Percentiles rank a stretch among this genome's conserved stretches.
Evolutionary conservation across 2,797 vertebrate genomes (phyloP).

Genomic region (Cryptoblepharus egeriae): DNA sequence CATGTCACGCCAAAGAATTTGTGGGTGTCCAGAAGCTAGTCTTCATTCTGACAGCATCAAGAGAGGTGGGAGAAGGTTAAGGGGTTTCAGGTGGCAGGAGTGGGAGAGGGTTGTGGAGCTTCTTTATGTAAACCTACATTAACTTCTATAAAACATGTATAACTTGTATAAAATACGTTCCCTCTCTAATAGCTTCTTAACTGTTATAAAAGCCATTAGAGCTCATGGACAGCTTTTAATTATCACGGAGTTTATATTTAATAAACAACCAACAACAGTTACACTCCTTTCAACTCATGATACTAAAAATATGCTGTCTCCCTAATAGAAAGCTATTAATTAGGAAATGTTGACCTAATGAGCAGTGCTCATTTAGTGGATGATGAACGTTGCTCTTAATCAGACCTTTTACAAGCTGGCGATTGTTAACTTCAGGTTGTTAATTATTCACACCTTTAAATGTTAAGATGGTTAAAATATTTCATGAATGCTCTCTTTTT

Average conservation of each 20-base stretch:
- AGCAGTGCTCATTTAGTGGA: slow-evolving; percentile 68
- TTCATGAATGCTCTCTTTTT: slow-evolving; percentile 67
- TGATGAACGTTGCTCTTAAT: slow-evolving; percentile 77
- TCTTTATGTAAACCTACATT: not conserved
- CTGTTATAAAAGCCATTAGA: not conserved
- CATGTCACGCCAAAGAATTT: no score
- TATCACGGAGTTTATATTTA: slow-evolving; percentile 33
- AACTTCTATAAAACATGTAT: not conserved
- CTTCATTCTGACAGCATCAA: no score
- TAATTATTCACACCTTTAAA: slow-evolving; percentile 76
- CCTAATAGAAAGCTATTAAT: slow-evolving; percentile 76
- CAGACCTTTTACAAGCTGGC: slow-evolving; percentile 75
- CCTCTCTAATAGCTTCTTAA: not conserved
- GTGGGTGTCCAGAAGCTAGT: no score
- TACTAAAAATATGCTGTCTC: slow-evolving; percentile 64
- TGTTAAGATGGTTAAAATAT: slow-evolving; percentile 63
- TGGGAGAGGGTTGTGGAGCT: no score
- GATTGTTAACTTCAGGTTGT: slow-evolving; percentile 71
- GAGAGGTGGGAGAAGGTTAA: no score
- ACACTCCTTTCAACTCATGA: slow-evolving; percentile 58
- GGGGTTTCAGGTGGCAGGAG: no score
- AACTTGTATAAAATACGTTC: not conserved
- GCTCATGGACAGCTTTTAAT: slow-evolving; percentile 37
- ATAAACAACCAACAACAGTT: slow-evolving; percentile 41
- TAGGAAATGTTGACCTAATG: slow-evolving; percentile 75